Evolutionary conservation across 2,888 invertebrate genomes (phyloP).

Genomic region (Electrophaes corylata): DNA sequence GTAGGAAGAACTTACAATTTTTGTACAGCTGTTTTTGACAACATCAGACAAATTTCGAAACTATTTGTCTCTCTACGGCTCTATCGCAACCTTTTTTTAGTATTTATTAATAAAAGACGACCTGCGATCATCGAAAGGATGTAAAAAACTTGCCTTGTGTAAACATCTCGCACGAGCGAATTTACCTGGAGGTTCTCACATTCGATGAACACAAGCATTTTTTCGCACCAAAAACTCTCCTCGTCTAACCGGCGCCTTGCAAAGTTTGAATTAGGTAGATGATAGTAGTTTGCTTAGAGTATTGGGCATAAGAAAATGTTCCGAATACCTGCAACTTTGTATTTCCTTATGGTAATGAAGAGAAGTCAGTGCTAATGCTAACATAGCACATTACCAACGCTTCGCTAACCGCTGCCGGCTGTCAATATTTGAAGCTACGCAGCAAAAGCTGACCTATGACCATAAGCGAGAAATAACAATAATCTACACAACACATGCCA

Average conservation of each 20-base stretch:
- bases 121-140: no score
- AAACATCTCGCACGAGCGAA: no score
- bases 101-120: no score
- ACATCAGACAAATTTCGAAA: no score
- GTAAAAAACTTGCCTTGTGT: no score
- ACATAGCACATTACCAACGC: conserved; percentile 71
- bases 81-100: no score
- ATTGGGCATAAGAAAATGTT: conserved; percentile 57
- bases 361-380: conserved; percentile 74
- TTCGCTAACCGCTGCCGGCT: conserved; percentile 71
- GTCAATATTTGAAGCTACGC: conserved; percentile 73
- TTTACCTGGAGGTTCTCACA: no score
- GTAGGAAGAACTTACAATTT: background rate
- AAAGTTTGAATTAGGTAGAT: no score
- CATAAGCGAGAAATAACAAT: conserved; percentile 18
- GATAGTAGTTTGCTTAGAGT: conserved; percentile 47
- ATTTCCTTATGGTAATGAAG: conserved; percentile 74
- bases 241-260: no score
- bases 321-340: conserved; percentile 29
- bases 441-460: conserved; percentile 19
- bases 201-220: no score
- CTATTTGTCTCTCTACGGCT: no score
- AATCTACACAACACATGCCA: background rate
- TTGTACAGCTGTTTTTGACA: background rate
- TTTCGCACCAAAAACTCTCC: no score